Evolutionary conservation across 2,888 invertebrate species (phyloP), one percentile per base, ranked within the genome.

Genomic region (Parascotia fuliginaria): DNA sequence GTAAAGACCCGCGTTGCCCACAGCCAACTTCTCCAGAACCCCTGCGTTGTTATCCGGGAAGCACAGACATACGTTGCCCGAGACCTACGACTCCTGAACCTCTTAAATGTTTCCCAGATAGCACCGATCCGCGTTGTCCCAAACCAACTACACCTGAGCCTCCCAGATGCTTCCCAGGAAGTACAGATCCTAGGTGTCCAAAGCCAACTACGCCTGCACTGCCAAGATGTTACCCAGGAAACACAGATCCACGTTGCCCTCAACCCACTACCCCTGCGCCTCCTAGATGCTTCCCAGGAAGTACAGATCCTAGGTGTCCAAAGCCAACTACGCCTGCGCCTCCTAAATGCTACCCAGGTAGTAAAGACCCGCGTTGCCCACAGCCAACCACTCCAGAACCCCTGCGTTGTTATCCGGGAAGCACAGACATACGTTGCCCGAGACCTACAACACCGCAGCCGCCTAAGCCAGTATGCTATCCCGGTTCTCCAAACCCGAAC

Each of bases 341-440:
- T 1, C 44, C 44, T 0, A 6, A 11, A 2, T 50, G 50, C 16
- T 50, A n/a, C 40, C 50, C 50, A 1, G 44, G 50, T 0, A 22
- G 11, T 0, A 9, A 27, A 1, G 54, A 54, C 12, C 48, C 48
- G 0, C 16, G 33, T 1, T 73, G 75, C 42, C 71, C 77, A 9
- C 45, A 44, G 39, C 62, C 65, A 9, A 72, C 77, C 22, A 39
- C 39, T 0, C 39, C 39, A 0, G 27, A 28, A 14, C 29, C 39
- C 2, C 29, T 15, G 11, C 14, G 54, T 0, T 72, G 73, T 14
- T 65, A 60, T 13, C 66, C 69, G 6, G 71, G 72, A 61, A 77
- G 55, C 41, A 72, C n/a, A 14, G 66, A 62, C 55, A 75, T 49
- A 33, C 64, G 80, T 3, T 77, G 78, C n/a, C 69, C 76, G 0